phyloP scores from a whole-genome alignment of 1,140 invertebrate genomes.

The Berghia stephanieae region DNA sequence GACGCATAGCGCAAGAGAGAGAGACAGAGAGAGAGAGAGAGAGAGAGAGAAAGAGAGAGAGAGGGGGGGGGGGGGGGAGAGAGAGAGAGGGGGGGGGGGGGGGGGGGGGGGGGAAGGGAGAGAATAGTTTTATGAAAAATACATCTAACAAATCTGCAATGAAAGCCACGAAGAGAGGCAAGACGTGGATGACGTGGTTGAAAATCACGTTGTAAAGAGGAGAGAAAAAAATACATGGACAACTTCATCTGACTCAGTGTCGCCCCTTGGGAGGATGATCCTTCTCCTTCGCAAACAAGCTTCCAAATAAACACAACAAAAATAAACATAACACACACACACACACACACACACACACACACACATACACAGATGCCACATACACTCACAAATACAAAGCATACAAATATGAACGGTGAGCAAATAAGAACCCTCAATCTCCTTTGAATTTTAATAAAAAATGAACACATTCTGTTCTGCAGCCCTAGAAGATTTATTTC shows the following conservation, averaged over 20 bases:
- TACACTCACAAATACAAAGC: neutral
- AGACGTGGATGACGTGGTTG: neutral
- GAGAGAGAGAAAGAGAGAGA: too few relatives aligned
- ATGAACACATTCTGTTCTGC: neutral
- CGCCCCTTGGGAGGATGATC: too few relatives aligned
- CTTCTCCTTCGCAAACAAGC: too few relatives aligned
- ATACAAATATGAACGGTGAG: neutral
- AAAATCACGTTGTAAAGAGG: neutral
- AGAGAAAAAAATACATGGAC: neutral
- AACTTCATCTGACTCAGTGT: too few relatives aligned
- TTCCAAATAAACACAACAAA: too few relatives aligned
- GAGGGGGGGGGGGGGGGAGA: neutral
- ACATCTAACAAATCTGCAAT: neutral
- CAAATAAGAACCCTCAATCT: neutral
- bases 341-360: too few relatives aligned
- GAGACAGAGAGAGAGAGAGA: too few relatives aligned
- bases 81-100: conserved; percentile 2
- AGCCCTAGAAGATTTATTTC: too few relatives aligned
- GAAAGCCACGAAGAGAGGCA: neutral
- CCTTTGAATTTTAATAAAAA: neutral
- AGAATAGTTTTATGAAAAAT: too few relatives aligned
- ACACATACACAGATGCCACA: neutral
- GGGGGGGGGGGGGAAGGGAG: neutral
- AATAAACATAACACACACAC: too few relatives aligned
- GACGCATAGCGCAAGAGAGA: too few relatives aligned